Evolutionary conservation across 2,113 vertebrate genomes (phyloP), one percentile per base, ranked within the genome.

Genomic region (Hippoglossus stenolepis): DNA sequence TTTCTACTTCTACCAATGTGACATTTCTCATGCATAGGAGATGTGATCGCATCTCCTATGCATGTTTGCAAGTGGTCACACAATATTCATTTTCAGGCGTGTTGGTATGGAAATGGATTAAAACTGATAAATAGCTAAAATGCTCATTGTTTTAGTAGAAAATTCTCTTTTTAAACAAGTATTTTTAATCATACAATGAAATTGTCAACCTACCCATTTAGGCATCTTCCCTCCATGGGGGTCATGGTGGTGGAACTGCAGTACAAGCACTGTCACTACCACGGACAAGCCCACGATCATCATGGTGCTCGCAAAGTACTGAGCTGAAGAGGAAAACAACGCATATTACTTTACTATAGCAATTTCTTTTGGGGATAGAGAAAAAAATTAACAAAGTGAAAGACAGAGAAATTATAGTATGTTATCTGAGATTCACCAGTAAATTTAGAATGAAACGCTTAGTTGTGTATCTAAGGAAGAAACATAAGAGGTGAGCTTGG

Each of bases 271-370:
- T 2, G 96, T 97, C 47, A 97, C 96, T 31, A 97, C 95, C 64
- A 97, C 95, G 18, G 96, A 97, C 58, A 97, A 86, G 35, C 96
- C 96, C 82, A 97, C 96, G 0, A 97, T 97, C 90, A 97, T 95
- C 96, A 97, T 97, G 76, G 96, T 97, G 82, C 96, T 96, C 7
- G 96, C 96, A 1, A 97, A 97, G 91, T 97, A 97, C 83, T 97
- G 96, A 87, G 96, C 96, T 97, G 87, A 65, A 83, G 79, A 79
- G 45, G 56, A 51, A 59, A 24, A 70, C 2, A 21, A 57, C 23
- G 77, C n/a, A 51, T 2, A 35, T 18, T n/a, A 66, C 24, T n/a
- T n/a, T n/a, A n/a, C n/a, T n/a, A n/a, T n/a, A 64, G 1, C 17
- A n/a, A 45, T 56, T 57, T 40, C 1, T 8, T 38, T 49, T 60